Conservation (phyloP, 2,797 vertebrate species). For the Cossypha polioptera region DNA sequence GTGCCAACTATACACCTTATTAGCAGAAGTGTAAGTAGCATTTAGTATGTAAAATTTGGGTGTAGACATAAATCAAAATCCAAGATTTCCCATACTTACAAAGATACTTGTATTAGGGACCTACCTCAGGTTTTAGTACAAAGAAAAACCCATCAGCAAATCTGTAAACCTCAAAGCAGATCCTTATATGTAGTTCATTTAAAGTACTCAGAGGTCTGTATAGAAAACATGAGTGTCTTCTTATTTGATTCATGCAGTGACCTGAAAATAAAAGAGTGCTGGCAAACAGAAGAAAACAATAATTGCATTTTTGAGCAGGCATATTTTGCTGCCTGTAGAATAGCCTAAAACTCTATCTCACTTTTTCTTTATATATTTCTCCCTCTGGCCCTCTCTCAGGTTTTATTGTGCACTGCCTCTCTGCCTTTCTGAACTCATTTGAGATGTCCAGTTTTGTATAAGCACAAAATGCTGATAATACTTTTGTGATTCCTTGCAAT, state of each 20-base stretch:
- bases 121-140: neutral
- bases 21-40: neutral
- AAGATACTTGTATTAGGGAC: neutral
- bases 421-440: neutral
- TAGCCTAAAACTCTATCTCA: neutral
- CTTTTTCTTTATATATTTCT: neutral
- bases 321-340: neutral
- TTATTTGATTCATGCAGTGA: slow-evolving; percentile 27
- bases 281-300: neutral
- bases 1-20: neutral
- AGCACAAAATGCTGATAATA: neutral
- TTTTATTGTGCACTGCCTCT: neutral
- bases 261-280: slow-evolving; percentile 8
- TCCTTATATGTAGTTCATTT: neutral
- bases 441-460: neutral
- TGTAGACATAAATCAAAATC: neutral
- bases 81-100: neutral
- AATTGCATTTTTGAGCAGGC: slow-evolving; percentile 9
- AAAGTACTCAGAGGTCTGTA: neutral
- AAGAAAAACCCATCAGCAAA: neutral
- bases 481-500: neutral
- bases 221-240: neutral
- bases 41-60: neutral
- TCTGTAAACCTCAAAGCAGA: neutral
- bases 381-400: neutral